A percentile compares a stretch with the other conserved stretches of the same genome.
phyloP scores from a whole-genome alignment of 2,797 vertebrate species.

The Halcyon badia region DNA sequence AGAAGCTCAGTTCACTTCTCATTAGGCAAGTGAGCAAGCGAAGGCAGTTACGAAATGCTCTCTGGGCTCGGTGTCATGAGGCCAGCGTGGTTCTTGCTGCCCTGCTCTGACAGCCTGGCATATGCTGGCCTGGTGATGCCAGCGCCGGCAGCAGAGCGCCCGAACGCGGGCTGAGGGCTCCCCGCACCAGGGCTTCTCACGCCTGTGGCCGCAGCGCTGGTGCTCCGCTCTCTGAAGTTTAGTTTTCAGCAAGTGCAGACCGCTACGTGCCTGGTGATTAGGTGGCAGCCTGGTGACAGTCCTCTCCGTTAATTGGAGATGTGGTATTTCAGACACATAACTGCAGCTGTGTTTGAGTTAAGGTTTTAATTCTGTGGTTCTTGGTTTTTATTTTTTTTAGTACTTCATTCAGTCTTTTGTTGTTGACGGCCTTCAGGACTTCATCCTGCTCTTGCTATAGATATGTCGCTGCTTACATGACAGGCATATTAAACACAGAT shows the following conservation, averaged over 20 bases:
- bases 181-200: rapidly evolving
- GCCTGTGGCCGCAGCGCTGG: background rate
- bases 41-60: rapidly evolving
- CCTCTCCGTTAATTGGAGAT: rapidly evolving
- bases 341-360: background rate
- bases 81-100: background rate
- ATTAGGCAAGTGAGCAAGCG: background rate
- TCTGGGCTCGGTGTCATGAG: background rate
- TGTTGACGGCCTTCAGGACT: background rate
- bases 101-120: background rate
- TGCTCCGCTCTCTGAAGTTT: rapidly evolving
- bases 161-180: background rate
- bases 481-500: background rate
- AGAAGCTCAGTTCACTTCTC: background rate
- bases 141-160: background rate
- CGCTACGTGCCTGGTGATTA: rapidly evolving
- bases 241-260: rapidly evolving
- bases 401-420: background rate
- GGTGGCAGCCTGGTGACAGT: background rate
- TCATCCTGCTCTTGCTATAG: background rate
- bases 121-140: background rate
- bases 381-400: background rate
- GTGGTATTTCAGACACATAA: rapidly evolving
- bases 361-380: background rate
- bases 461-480: rapidly evolving